Conservation (phyloP, 2,888 invertebrate species). For the Conus canariensis region DNA sequence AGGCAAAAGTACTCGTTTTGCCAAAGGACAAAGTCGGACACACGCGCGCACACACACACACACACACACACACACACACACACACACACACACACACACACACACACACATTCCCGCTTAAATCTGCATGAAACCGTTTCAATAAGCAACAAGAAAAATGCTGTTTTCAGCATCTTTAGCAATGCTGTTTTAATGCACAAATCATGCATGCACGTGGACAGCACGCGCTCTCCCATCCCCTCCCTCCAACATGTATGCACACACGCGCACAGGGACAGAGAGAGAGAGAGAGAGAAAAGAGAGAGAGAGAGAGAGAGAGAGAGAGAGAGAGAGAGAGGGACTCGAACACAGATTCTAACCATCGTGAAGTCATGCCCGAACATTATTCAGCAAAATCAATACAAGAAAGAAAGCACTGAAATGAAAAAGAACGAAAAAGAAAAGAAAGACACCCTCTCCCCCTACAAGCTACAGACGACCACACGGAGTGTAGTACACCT, state of each 20-base stretch:
- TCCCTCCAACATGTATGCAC: not conserved
- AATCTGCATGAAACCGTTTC: no score
- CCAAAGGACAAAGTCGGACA: not conserved
- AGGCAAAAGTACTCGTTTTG: no score
- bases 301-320: not conserved
- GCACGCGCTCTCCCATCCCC: not conserved
- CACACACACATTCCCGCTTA: not conserved
- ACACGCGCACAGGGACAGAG: not conserved
- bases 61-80: constrained; percentile 20
- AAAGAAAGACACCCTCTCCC: not conserved
- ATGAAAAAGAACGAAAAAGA: no score
- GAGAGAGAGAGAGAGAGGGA: no score
- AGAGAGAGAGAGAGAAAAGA: not conserved
- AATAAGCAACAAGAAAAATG: no score
- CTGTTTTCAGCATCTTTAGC: no score
- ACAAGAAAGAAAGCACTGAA: no score
- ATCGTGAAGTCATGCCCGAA: no score
- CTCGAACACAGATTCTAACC: no score
- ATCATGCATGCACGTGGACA: not conserved
- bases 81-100: constrained; percentile 18
- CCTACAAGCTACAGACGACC: not conserved
- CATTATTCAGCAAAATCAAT: no score
- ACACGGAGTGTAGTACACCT: not conserved
- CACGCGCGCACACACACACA: not conserved
- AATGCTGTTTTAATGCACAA: no score